Percentiles rank a stretch among this genome's conserved stretches.
These are phyloP conservation scores for Drosophila carrolli DNA, from an alignment of 1,140 invertebrate species.

Conservation along the genomic window DNA sequence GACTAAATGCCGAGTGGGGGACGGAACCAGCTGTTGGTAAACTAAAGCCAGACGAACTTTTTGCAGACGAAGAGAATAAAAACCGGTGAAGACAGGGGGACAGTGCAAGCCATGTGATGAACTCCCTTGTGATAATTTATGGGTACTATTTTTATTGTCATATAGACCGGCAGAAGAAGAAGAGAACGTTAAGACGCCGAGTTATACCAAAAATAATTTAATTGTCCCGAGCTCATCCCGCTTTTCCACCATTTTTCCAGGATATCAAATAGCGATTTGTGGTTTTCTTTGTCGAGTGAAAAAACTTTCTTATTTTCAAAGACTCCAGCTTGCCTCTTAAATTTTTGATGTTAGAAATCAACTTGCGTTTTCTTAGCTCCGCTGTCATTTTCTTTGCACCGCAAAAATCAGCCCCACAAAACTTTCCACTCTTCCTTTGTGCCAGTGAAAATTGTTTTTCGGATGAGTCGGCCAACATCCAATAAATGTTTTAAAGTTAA, in stretches of 20 bases:
- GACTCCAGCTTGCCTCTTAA: constrained; percentile 22
- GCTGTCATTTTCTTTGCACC: constrained; percentile 26
- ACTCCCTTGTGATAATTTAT: constrained; percentile 78
- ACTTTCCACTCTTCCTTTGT: background rate
- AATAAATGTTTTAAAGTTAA: constrained; percentile 59
- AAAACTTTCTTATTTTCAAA: constrained; percentile 9
- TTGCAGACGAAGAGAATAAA: constrained; percentile 44
- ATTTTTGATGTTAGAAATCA: constrained; percentile 45
- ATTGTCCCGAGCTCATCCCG: constrained; percentile 40
- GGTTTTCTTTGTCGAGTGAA: too few species aligned
- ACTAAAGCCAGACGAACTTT: constrained; percentile 62
- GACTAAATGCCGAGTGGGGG: background rate
- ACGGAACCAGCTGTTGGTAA: constrained; percentile 34
- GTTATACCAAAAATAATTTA: constrained; percentile 58
- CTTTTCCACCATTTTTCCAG: constrained; percentile 15
- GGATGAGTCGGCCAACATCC: constrained; percentile 29
- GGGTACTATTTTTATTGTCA: constrained; percentile 76
- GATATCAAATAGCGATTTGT: background rate
- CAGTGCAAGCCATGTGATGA: constrained; percentile 68
- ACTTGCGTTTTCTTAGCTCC: constrained; percentile 17
- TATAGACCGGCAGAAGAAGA: constrained; percentile 9
- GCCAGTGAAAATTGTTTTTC: constrained; percentile 29
- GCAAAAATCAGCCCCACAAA: background rate
- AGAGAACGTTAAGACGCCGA: constrained; percentile 4
- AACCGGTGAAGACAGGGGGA: constrained; percentile 6